phyloP scores from a whole-genome alignment of 2,888 invertebrate genomes.

The Hirtodrosophila duncani region DNA sequence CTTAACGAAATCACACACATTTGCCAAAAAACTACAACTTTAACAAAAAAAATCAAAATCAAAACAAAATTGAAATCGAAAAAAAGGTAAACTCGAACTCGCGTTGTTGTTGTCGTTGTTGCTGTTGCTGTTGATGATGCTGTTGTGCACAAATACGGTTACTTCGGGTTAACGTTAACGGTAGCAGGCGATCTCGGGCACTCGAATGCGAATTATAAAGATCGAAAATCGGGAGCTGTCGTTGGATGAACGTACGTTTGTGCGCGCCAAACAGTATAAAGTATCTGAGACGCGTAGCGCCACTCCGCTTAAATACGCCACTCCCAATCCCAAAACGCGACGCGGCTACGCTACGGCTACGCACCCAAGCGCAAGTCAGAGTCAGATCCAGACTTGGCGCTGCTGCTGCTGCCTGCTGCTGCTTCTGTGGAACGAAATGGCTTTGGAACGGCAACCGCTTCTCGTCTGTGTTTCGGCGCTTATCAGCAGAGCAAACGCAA shows the following conservation, averaged over 20 bases:
- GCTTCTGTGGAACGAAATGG: conserved; percentile 8
- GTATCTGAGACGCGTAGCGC: conserved; percentile 61
- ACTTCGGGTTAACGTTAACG: conserved; percentile 3
- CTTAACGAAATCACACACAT: conserved; percentile 13
- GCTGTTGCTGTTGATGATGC: too few species aligned
- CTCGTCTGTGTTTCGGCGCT: too few species aligned
- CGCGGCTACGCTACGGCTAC: too few species aligned
- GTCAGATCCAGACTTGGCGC: too few species aligned
- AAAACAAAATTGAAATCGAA: conserved; percentile 1
- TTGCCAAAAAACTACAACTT: not conserved
- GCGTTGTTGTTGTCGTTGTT: too few species aligned
- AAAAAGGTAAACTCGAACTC: not conserved
- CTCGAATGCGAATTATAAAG: too few species aligned
- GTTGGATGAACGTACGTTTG: conserved; percentile 45
- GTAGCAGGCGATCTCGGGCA: too few species aligned
- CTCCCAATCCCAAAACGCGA: too few species aligned
- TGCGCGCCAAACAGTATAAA: conserved; percentile 66
- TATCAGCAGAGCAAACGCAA: conserved; percentile 1
- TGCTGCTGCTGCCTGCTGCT: not conserved
- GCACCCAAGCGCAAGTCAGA: too few species aligned
- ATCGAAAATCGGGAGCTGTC: conserved; percentile 31
- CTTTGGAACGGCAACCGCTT: not conserved
- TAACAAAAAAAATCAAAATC: not conserved
- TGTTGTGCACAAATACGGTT: too few species aligned
- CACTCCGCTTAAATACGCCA: conserved; percentile 36